These are phyloP conservation scores for Catonia carolina DNA, from an alignment of 2,888 invertebrate species.

Conservation along the genomic window DNA sequence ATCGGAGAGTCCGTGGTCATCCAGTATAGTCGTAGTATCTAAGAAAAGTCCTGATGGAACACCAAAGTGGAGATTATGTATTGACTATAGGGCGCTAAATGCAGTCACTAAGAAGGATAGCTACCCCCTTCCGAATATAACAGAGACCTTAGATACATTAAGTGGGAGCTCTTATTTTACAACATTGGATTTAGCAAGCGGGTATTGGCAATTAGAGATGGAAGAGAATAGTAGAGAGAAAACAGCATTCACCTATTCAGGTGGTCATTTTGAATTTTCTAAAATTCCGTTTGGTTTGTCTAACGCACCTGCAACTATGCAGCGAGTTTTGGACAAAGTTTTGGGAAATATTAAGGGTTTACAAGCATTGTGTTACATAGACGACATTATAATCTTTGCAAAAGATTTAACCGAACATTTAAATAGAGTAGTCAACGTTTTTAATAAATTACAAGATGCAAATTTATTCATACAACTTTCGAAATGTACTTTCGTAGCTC, in stretches of 20 bases:
- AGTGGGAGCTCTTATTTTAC: conserved; percentile 33
- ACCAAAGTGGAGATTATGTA: conserved; percentile 31
- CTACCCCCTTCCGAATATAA: conserved; percentile 37
- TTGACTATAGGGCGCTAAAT: conserved; percentile 37
- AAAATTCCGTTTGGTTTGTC: conserved; percentile 37
- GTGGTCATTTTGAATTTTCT: conserved; percentile 36
- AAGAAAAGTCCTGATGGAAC: conserved; percentile 37
- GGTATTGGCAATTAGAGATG: conserved; percentile 38
- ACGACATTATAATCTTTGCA: background rate
- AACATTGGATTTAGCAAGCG: conserved; percentile 34
- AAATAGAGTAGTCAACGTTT: background rate
- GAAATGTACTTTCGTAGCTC: background rate
- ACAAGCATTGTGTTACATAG: conserved; percentile 21
- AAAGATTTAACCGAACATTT: background rate
- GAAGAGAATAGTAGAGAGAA: conserved; percentile 34
- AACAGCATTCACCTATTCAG: conserved; percentile 37
- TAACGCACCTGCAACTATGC: conserved; percentile 31
- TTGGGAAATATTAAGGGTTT: conserved; percentile 30
- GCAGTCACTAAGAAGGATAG: conserved; percentile 34
- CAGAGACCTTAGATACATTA: conserved; percentile 35
- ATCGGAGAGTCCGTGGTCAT: conserved; percentile 38
- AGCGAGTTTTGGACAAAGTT: conserved; percentile 36
- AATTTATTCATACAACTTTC: background rate
- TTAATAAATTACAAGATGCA: background rate
- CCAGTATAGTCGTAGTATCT: conserved; percentile 39